Percentiles rank a stretch among this genome's conserved stretches.
phyloP scores from a whole-genome alignment of 2,113 vertebrate species.

The Pelecanus crispus region DNA sequence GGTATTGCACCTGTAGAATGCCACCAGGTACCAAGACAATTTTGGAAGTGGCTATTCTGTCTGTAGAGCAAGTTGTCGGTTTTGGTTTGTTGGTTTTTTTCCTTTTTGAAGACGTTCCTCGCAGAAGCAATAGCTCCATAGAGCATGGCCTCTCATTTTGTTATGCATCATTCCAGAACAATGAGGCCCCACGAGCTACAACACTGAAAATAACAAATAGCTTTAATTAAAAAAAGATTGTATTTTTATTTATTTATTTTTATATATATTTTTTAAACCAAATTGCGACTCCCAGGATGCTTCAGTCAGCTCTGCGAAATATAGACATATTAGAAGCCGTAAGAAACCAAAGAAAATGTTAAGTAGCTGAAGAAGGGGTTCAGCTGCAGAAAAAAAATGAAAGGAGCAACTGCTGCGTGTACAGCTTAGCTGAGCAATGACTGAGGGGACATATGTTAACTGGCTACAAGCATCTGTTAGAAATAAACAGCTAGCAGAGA shows the following conservation, averaged over 20 bases:
- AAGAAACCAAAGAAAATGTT: not conserved
- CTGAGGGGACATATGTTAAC: not conserved
- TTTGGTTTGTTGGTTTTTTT: not conserved
- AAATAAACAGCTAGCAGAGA: conserved; percentile 36
- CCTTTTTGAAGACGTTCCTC: not conserved
- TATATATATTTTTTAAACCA: not conserved
- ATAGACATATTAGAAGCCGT: not conserved
- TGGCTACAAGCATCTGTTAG: conserved; percentile 14
- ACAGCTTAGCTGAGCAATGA: not conserved
- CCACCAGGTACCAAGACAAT: not conserved
- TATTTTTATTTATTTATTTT: not conserved
- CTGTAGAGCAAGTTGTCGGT: not conserved
- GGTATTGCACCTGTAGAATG: not conserved
- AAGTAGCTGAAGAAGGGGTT: not conserved
- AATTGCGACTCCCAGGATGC: not conserved
- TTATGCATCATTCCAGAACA: not conserved
- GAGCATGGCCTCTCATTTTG: not conserved
- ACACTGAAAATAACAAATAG: not conserved
- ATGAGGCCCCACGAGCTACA: not conserved
- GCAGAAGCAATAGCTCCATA: not conserved
- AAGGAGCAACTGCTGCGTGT: not conserved
- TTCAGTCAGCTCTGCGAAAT: not conserved
- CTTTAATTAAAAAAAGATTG: not conserved
- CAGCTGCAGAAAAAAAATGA: not conserved
- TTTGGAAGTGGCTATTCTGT: not conserved